Evolutionary conservation across 2,113 vertebrate genomes (phyloP), one percentile per base, ranked within the genome.

Genomic region (Ageneiosus marmoratus): DNA sequence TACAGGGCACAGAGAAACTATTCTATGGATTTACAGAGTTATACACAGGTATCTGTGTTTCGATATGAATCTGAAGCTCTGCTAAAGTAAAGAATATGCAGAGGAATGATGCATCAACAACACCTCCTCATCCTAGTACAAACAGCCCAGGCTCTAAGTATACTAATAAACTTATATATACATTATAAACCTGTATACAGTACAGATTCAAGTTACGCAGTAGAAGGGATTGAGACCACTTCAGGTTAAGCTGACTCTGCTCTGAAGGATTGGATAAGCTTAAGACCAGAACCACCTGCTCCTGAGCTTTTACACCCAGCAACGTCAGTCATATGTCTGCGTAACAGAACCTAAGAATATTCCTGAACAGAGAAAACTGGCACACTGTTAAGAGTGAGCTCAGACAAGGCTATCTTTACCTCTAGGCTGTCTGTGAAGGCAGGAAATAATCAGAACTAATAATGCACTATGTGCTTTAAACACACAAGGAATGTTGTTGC

Each of bases 171-270:
- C 13, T 62, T 13, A 29, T n/a, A n/a, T n/a, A n/a, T n/a, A n/a
- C n/a, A n/a, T n/a, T n/a, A n/a, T n/a, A n/a, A n/a, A n/a, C n/a
- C n/a, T n/a, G n/a, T n/a, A n/a, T n/a, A n/a, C n/a, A n/a, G 81
- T 89, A 91, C 82, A 88, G 79, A 53, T 77, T n/a, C n/a, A n/a
- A n/a, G 44, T 85, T 83, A 79, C 89, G 89, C 80, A 88, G 67
- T 70, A 85, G 77, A 87, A 89, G 91, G 88, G 91, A 88, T 91
- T 62, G 76, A 67, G 91, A 93, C 91, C 93, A 92, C 89, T 86
- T 92, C 87, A 92, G 93, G 92, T 92, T 94, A 94, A 94, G 92
- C 91, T 88, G 74, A 58, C 82, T 34, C 56, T 53, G 86, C 88
- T 93, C 92, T 89, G 82, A 90, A 85, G 89, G 88, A 89, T 81